Base-by-base conservation (phyloP, 2,888 invertebrate genomes). In the Prionchulus punctatus region DNA sequence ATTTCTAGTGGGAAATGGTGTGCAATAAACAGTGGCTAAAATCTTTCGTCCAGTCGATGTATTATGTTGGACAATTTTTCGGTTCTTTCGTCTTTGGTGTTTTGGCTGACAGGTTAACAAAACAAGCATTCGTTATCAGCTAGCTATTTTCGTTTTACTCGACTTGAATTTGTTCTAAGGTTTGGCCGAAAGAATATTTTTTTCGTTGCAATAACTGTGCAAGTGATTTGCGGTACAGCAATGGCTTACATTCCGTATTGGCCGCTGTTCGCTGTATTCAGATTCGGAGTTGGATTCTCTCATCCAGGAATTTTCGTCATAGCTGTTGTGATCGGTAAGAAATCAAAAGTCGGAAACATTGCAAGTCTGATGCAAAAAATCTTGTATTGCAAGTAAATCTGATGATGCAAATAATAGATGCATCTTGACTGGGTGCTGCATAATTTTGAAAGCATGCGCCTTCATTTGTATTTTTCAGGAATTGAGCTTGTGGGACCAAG, bases 241-340 rank as follows among this genome's bases (percentile, higher is more conserved):
- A 82, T 84, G 25, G 82, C 84, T 0, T 77, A 82, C 60, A 80
- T 83, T 0, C 80, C 84, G 1, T 81, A 80, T 75, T 81, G 79
- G 61, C 79, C 78, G 76, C 70, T 79, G 66, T 83, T 85, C 65
- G 78, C 84, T 7, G 57, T 81, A 0, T 76, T 83, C 51, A 76
- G 85, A 47, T 83, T 85, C 67, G 66, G 85, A 25, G 78, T 81
- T 18, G 85, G 84, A 0, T 76, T 83, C 27, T 84, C 84, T 12
- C 85, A 84, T 1, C 85, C 85, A 49, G 86, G 86, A 42, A 83
- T 84, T 0, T 87, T 87, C 83, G 82, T 84, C 53, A 84, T 83
- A 48, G 79, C 79, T 62, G 82, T 81, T 63, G 79, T 82, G 52
- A 73, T 81, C 30, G 80, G 79, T 68, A 78, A 45, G n/a, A n/a